Evolutionary conservation across 2,888 invertebrate species (phyloP).

Genomic region (Meganola albula): DNA sequence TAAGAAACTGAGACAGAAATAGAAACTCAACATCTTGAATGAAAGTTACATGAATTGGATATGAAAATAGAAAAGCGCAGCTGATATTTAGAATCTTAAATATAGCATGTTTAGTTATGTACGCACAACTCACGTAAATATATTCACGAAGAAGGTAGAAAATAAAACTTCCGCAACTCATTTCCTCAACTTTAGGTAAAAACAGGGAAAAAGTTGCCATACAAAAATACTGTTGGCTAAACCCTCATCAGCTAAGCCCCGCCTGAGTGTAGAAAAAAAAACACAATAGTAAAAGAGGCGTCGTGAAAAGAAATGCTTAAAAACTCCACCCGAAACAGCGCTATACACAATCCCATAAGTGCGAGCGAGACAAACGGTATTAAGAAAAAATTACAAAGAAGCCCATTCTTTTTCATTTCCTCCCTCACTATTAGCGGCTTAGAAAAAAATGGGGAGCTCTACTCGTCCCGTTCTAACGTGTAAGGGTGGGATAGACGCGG

Average conservation of each 20-base stretch:
- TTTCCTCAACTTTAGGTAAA: constrained; percentile 52
- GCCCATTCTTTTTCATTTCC: constrained; percentile 75
- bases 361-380: constrained; percentile 60
- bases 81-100: background rate
- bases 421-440: constrained; percentile 73
- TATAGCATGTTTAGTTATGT: background rate
- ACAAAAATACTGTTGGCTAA: constrained; percentile 57
- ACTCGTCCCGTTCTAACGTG: constrained; percentile 63
- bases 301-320: constrained; percentile 64
- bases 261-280: constrained; percentile 69
- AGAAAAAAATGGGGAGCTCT: constrained; percentile 69
- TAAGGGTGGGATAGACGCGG: constrained; percentile 54
- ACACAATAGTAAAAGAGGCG: constrained; percentile 68
- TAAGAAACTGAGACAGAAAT: background rate
- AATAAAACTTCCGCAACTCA: constrained; percentile 22
- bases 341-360: constrained; percentile 34
- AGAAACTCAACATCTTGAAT: background rate
- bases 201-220: constrained; percentile 49
- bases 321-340: constrained; percentile 49
- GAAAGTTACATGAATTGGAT: constrained; percentile 1
- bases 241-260: constrained; percentile 65
- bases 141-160: constrained; percentile 16
- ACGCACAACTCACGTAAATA: constrained; percentile 1
- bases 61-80: constrained; percentile 6
- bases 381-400: constrained; percentile 76